A percentile compares a stretch with the other conserved stretches of the same genome.
These are phyloP conservation scores for Enteromius viviparus DNA, from an alignment of 2,797 vertebrate genomes.

Conservation along the genomic window DNA sequence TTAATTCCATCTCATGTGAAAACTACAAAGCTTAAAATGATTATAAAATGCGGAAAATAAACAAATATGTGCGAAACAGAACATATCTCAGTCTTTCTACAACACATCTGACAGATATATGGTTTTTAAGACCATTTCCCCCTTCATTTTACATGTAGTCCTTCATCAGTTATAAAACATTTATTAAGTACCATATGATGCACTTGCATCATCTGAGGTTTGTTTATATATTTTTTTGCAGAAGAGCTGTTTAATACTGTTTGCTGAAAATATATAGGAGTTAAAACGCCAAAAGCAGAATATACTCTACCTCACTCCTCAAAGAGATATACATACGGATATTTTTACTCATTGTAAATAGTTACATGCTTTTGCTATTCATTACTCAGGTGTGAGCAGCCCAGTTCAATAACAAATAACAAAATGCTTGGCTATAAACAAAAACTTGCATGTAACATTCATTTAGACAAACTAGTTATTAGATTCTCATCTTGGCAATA, in stretches of 20 bases:
- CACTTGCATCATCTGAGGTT: neutral
- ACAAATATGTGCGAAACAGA: neutral
- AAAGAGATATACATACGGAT: neutral
- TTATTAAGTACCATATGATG: neutral
- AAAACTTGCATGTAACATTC: neutral
- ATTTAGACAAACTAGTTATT: neutral
- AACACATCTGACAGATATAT: neutral
- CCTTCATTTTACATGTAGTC: neutral
- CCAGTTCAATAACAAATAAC: neutral
- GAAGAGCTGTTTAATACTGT: conserved; percentile 44
- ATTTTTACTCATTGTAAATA: neutral
- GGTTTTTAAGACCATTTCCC: neutral
- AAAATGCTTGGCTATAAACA: neutral
- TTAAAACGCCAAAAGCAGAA: neutral
- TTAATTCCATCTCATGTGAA: neutral
- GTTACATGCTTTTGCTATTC: neutral
- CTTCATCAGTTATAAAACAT: neutral
- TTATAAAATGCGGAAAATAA: neutral
- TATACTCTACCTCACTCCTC: neutral
- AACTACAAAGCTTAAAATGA: neutral
- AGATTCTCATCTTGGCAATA: conserved; percentile 2
- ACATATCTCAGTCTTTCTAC: conserved; percentile 4
- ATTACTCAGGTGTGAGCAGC: neutral
- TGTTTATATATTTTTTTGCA: neutral
- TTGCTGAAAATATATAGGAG: conserved; percentile 5